phyloP scores from a whole-genome alignment of 2,888 invertebrate genomes.

The Byasa hedistus region DNA sequence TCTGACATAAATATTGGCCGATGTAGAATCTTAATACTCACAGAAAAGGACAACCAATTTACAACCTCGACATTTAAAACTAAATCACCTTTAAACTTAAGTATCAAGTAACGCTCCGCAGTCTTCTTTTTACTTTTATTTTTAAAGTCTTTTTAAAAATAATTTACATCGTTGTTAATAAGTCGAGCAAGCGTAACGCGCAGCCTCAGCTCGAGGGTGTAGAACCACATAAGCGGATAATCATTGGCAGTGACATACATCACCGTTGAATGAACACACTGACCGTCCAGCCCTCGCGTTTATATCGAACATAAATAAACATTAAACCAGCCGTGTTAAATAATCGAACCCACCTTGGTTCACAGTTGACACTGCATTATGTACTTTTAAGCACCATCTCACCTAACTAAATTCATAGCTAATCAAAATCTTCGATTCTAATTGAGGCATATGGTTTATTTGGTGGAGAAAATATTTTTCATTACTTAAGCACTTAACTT shows the following conservation, averaged over 20 bases:
- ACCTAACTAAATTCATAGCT: not conserved
- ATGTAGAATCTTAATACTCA: not conserved
- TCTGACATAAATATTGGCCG: not conserved
- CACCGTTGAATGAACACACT: conserved; percentile 57
- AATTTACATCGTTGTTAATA: conserved; percentile 31
- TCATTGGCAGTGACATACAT: conserved; percentile 71
- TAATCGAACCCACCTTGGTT: conserved; percentile 31
- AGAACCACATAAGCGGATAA: conserved; percentile 59
- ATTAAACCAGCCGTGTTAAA: conserved; percentile 47
- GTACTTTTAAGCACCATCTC: conserved; percentile 35
- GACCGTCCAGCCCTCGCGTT: conserved; percentile 46
- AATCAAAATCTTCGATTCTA: too few species aligned
- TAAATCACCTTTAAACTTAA: conserved; percentile 4
- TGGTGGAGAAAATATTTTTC: too few species aligned
- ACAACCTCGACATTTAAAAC: conserved; percentile 7
- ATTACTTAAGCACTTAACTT: too few species aligned
- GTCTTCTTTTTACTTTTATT: conserved; percentile 22
- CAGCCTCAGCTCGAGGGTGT: conserved; percentile 48
- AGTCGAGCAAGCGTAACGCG: conserved; percentile 47
- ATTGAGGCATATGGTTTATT: too few species aligned
- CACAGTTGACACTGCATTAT: conserved; percentile 37
- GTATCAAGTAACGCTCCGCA: not conserved
- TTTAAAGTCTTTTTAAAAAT: conserved; percentile 24
- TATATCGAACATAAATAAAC: conserved; percentile 59
- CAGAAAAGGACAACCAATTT: not conserved